phyloP scores from a whole-genome alignment of 2,113 vertebrate genomes.

The Harpagus bidentatus region DNA sequence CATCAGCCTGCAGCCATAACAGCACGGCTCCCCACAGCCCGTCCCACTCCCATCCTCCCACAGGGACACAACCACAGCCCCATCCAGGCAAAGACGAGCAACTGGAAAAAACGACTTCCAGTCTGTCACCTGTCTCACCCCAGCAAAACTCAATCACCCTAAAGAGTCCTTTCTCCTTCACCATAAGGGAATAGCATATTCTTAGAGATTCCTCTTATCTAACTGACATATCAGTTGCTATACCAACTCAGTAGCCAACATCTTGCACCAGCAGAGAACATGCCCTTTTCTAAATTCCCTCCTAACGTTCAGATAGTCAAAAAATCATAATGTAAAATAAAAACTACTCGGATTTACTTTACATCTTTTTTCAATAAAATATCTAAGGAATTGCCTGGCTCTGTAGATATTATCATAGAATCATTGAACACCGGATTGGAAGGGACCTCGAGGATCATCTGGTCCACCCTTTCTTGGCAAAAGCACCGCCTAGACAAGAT shows the following conservation, averaged over 20 bases:
- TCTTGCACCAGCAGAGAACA: rapidly evolving
- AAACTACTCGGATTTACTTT: neutral
- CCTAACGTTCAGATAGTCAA: neutral
- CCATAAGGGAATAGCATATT: neutral
- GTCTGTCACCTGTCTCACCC: neutral
- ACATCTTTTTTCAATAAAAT: neutral
- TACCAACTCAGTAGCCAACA: neutral
- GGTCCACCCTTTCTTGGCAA: no score
- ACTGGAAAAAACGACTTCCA: neutral
- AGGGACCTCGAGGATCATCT: no score
- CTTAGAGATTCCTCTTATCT: neutral
- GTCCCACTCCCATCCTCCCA: rapidly evolving
- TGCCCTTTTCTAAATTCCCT: neutral
- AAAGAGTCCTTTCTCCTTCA: neutral
- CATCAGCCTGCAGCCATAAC: neutral
- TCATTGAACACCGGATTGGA: no score
- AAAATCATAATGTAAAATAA: neutral
- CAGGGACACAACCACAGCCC: neutral
- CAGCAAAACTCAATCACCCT: neutral
- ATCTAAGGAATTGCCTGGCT: neutral
- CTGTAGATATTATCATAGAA: neutral
- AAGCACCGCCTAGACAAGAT: no score
- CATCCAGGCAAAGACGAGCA: neutral
- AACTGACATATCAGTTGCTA: neutral
- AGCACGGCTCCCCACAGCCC: neutral